Base-by-base conservation (phyloP, 2,113 vertebrate species). In the Melanostigma gelatinosum region DNA sequence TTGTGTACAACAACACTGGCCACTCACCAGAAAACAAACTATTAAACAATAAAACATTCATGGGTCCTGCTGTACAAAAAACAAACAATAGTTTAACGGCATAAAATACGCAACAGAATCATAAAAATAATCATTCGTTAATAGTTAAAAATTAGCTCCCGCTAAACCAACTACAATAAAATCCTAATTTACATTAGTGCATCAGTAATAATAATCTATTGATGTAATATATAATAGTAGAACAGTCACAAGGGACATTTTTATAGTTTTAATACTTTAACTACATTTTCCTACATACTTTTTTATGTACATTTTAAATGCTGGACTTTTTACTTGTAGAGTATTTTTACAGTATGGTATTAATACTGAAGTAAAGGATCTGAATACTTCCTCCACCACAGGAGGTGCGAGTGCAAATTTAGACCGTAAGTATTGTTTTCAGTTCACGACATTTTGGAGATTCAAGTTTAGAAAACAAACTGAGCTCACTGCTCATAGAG, bases 401-500 rank as follows among this genome's bases (percentile, higher is more conserved):
- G 13, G 24, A 13, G 55, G 27, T 16, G 13, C n/a, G 24, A 13
- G n/a, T 55, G 10, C 22, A 24, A 24, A 55, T 55, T 11, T 27
- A 55, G 22, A 55, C n/a, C n/a, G 3, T 12, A 24, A 34, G 11
- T 57, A 10, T 55, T 55, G 62, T 57, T 65, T 76, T 77, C 76
- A 67, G 38, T 48, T 66, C 72, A 75, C 10, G 24, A 40, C 61
- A 54, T 73, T 64, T 75, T 3, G n/a, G 10, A n/a, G 76, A 18
- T 12, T 71, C n/a, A 54, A 69, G 44, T 62, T 42, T 24, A 34
- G 7, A 38, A 40, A 73, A 38, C 44, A 40, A 34, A 75, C 42
- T 24, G 34, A 54, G 64, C 52, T 11, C 12, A 46, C 16, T 1
- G 54, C 42, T 22, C 36, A 52, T 4, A 27, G 55, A 46, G 44